A percentile compares a stretch with the other conserved stretches of the same genome.
Conservation (phyloP, 1,140 invertebrate species). For the Dendroctonus valens region DNA sequence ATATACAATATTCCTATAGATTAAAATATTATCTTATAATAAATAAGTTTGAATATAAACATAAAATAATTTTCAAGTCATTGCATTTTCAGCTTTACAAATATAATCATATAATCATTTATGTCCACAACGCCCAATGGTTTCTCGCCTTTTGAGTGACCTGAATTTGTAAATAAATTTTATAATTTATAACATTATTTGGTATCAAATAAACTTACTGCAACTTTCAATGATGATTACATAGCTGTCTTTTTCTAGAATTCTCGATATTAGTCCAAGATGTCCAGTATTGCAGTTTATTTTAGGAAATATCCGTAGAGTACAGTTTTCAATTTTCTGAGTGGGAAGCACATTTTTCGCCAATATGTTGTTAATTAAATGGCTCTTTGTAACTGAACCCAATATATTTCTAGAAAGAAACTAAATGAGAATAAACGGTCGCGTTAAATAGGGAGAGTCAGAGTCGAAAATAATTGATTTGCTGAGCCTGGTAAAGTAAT, state of each 20-base stretch:
- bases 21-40: too few relatives aligned
- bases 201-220: conserved; percentile 23
- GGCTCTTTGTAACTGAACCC: conserved; percentile 73
- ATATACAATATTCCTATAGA: too few relatives aligned
- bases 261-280: conserved; percentile 71
- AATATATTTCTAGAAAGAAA: conserved; percentile 57
- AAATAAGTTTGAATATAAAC: too few relatives aligned
- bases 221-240: conserved; percentile 61
- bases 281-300: conserved; percentile 59
- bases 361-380: conserved; percentile 70
- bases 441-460: too few relatives aligned
- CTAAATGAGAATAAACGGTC: conserved; percentile 8
- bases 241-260: conserved; percentile 78
- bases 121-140: conserved; percentile 22
- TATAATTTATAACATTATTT: background rate
- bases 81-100: conserved; percentile 1
- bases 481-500: too few relatives aligned
- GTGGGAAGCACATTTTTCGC: conserved; percentile 61
- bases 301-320: conserved; percentile 74
- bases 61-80: too few relatives aligned
- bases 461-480: too few relatives aligned
- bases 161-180: conserved; percentile 15
- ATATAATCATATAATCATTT: conserved; percentile 29
- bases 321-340: conserved; percentile 65
- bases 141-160: conserved; percentile 15